Evolutionary conservation across 2,113 vertebrate species (phyloP).

Genomic region (Boleophthalmus pectinirostris): DNA sequence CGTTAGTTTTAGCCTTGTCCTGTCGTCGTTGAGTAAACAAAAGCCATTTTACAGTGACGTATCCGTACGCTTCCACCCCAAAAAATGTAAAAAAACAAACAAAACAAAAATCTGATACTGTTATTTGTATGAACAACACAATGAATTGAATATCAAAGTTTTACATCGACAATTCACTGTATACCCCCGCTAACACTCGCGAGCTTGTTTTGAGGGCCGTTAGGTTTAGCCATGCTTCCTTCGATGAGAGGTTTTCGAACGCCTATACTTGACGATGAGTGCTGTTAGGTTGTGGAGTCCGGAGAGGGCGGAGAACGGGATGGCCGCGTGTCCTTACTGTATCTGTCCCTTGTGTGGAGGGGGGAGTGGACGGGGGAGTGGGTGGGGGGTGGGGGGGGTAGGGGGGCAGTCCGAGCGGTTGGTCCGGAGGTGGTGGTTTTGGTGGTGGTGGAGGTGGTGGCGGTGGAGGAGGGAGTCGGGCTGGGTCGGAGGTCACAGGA

Average conservation of each 20-base stretch:
- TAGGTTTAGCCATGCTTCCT: constrained; percentile 9
- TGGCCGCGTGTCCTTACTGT: background rate
- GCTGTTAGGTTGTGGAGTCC: background rate
- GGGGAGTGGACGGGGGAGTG: too few relatives aligned
- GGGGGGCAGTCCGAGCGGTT: background rate
- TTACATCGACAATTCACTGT: background rate
- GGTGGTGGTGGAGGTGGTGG: background rate
- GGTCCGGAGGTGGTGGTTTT: background rate
- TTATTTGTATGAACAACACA: background rate
- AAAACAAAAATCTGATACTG: background rate
- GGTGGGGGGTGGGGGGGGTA: background rate
- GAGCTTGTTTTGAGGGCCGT: constrained; percentile 1
- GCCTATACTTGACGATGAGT: constrained; percentile 66
- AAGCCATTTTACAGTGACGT: background rate
- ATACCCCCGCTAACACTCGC: background rate
- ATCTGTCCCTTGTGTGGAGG: background rate
- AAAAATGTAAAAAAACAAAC: background rate
- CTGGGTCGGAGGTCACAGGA: constrained; percentile 76
- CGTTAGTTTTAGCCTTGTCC: too few relatives aligned
- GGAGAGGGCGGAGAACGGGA: background rate
- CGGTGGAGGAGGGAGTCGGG: background rate
- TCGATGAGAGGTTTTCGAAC: background rate
- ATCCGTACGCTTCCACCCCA: background rate
- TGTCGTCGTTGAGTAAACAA: background rate
- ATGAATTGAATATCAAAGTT: constrained; percentile 5